Evolutionary conservation across 2,797 vertebrate genomes (phyloP), one percentile per base, ranked within the genome.

Genomic region (Chaetodon trifasciatus): DNA sequence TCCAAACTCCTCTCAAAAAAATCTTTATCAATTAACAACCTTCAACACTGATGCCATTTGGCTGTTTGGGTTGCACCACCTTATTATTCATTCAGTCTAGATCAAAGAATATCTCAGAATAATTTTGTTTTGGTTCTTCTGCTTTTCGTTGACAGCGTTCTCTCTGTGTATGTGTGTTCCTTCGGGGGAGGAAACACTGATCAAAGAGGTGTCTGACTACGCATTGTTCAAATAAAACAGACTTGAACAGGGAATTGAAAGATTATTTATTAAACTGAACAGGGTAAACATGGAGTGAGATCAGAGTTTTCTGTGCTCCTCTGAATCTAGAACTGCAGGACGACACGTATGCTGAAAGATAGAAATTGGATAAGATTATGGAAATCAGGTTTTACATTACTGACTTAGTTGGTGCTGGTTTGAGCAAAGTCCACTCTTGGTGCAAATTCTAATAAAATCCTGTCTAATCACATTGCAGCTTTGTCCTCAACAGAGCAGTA

Each of bases 61-160:
- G 47, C 63, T 76, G 62, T 79, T 78, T 83, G 62, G 66, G 40
- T 52, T 74, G 47, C 37, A 16, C 8, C 7, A 15, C 32, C 70
- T 58, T 60, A 79, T 89, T 89, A 88, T 85, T 88, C 76, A 86
- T 77, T 75, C 77, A 62, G 60, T 62, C 19, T 7, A 77, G 78
- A 91, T 91, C 91, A 93, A 88, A 91, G 87, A 52, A 73, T 35
- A 64, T 70, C 67, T 67, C 74, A 58, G 76, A 88, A 87, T 84
- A 86, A 88, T 89, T 39, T 58, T 74, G 57, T 83, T 85, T 79
- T 74, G 70, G 47, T 80, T 82, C 49, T 35, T 53, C 46, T 70
- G 60, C 72, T 82, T 70, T 62, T 61, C 42, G 37, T 37, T 40
- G 52, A 68, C 55, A 17, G 1, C 57, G 46, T 70, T 82, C 58